These are phyloP conservation scores for Pseudomyrmex pallidus DNA, from an alignment of 1,140 invertebrate species.

Conservation along the genomic window DNA sequence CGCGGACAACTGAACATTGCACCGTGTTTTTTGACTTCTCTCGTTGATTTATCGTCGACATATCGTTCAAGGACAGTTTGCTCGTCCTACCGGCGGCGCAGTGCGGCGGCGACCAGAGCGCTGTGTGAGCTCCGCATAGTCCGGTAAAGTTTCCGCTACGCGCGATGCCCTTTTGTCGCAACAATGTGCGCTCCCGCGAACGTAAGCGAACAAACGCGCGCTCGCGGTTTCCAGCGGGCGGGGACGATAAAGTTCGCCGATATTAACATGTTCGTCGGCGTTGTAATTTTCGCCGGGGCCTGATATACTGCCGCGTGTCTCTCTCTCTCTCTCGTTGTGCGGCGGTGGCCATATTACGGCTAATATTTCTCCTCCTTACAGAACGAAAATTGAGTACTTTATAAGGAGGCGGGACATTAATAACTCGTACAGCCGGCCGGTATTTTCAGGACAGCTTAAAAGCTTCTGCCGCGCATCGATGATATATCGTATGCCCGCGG, in stretches of 20 bases:
- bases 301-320: conserved; percentile 72
- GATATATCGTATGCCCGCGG: conserved; percentile 71
- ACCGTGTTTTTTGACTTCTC: neutral
- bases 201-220: neutral
- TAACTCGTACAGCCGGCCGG: conserved; percentile 68
- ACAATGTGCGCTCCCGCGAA: conserved; percentile 44
- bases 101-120: neutral
- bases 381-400: conserved; percentile 79
- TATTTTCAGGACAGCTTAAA: conserved; percentile 74
- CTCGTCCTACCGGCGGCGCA: neutral
- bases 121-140: conserved; percentile 43
- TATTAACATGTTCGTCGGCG: conserved; percentile 76
- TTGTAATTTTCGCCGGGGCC: conserved; percentile 71
- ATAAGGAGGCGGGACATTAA: conserved; percentile 75
- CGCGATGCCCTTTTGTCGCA: conserved; percentile 65
- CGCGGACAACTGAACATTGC: neutral
- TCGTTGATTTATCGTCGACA: conserved; percentile 45
- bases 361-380: conserved; percentile 76
- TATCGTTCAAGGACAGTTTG: conserved; percentile 22
- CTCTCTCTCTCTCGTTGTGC: conserved; percentile 69
- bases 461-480: conserved; percentile 71
- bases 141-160: conserved; percentile 63
- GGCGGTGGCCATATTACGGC: conserved; percentile 73
- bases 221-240: conserved; percentile 8
- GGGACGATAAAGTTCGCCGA: conserved; percentile 72